These are phyloP conservation scores for Lypha dubia DNA, from an alignment of 2,888 invertebrate genomes.

Conservation along the genomic window DNA sequence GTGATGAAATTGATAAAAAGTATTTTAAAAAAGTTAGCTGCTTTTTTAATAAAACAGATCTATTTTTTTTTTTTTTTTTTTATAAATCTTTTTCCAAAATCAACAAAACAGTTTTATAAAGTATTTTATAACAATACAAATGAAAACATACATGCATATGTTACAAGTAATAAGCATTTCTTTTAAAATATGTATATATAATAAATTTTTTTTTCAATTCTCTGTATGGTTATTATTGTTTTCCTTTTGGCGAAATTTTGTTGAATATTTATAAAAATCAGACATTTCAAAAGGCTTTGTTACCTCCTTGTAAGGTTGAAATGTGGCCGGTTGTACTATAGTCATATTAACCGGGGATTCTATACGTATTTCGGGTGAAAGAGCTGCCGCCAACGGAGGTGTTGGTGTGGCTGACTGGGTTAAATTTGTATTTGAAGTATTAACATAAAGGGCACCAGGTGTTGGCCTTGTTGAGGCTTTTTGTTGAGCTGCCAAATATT, in stretches of 20 bases:
- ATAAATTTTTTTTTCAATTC: neutral
- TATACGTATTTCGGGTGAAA: constrained; percentile 85
- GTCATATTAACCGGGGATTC: constrained; percentile 93
- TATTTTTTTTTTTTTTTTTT: no score
- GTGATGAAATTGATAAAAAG: no score
- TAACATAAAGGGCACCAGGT: constrained; percentile 54
- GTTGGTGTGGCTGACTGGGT: constrained; percentile 26
- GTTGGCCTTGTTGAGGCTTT: constrained; percentile 51
- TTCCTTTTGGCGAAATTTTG: constrained; percentile 91
- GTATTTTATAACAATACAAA: no score
- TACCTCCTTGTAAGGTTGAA: constrained; percentile 95
- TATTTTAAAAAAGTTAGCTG: no score
- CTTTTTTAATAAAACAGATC: no score
- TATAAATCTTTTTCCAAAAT: no score
- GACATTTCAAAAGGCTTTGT: constrained; percentile 99
- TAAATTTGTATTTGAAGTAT: constrained; percentile 47
- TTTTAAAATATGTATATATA: no score
- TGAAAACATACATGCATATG: no score
- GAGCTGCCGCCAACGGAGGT: constrained; percentile 67
- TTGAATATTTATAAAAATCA: constrained; percentile 98
- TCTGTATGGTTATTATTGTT: constrained; percentile 58
- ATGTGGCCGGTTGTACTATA: constrained; percentile 93
- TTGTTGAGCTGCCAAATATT: constrained; percentile 50
- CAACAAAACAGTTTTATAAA: no score
- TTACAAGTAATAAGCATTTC: no score